Evolutionary conservation across 2,888 invertebrate species (phyloP).

Genomic region (Podabrus alpinus): DNA sequence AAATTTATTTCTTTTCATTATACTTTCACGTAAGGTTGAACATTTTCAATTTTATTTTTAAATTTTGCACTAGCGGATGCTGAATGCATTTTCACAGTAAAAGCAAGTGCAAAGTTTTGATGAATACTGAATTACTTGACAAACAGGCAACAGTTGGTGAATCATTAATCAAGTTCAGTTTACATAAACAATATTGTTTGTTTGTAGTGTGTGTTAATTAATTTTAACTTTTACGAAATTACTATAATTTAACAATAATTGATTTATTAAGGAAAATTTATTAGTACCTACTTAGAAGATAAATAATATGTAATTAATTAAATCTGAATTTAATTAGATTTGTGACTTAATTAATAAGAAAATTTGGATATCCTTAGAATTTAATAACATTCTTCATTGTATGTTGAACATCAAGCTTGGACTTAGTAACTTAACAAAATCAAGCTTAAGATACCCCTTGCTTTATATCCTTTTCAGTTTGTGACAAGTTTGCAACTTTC

Average conservation of each 20-base stretch:
- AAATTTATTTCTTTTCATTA: not conserved
- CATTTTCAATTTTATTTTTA: not conserved
- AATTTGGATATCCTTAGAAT: not conserved
- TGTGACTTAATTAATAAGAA: not conserved
- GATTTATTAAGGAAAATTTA: not conserved
- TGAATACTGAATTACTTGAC: constrained; percentile 11
- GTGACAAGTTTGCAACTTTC: constrained; percentile 4
- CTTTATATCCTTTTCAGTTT: constrained; percentile 4
- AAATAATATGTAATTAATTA: not conserved
- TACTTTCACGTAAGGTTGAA: not conserved
- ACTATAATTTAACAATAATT: not conserved
- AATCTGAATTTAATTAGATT: not conserved
- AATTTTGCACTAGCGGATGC: not conserved
- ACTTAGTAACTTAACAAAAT: constrained; percentile 1
- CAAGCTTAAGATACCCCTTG: constrained; percentile 1
- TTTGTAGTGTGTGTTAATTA: not conserved
- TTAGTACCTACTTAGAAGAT: not conserved
- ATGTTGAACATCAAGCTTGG: not conserved
- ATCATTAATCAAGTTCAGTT: constrained; percentile 5
- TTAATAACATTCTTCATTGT: not conserved
- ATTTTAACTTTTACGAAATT: not conserved
- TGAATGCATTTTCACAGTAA: constrained; percentile 4
- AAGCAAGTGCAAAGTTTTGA: constrained; percentile 13
- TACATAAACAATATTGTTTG: constrained; percentile 4
- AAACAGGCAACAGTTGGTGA: constrained; percentile 10